phyloP scores from a whole-genome alignment of 2,888 invertebrate genomes.

The Pyrrhopygopsis socrates region DNA sequence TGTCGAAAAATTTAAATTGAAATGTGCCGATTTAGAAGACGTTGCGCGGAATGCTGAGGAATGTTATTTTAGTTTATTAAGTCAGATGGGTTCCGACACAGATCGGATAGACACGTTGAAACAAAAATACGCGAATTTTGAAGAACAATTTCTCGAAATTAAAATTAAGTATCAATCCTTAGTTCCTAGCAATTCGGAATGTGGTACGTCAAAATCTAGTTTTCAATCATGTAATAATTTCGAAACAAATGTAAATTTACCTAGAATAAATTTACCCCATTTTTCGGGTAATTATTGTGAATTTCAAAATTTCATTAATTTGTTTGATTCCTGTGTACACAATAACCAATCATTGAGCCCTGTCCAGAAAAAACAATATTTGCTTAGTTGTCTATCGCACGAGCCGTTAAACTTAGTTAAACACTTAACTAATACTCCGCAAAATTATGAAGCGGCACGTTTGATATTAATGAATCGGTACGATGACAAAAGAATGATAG shows the following conservation, averaged over 20 bases:
- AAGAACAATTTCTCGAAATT: too few relatives aligned
- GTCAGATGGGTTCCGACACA: background rate
- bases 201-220: too few relatives aligned
- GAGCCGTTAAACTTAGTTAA: background rate
- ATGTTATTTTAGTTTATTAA: background rate
- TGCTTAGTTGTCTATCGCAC: background rate
- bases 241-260: too few relatives aligned
- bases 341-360: background rate
- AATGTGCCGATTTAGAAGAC: background rate
- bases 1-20: background rate
- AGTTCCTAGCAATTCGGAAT: too few relatives aligned
- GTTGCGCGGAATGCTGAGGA: background rate
- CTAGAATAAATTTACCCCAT: too few relatives aligned
- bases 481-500: background rate
- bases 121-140: too few relatives aligned
- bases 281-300: background rate
- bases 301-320: background rate
- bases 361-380: background rate
- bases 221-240: too few relatives aligned
- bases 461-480: background rate
- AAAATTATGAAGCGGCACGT: background rate
- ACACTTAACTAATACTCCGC: background rate
- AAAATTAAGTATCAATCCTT: too few relatives aligned
- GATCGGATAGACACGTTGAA: too few relatives aligned
- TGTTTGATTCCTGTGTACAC: background rate